A percentile compares a stretch with the other conserved stretches of the same genome.
These are phyloP conservation scores for Leptinotarsa haldemani DNA, from an alignment of 2,888 invertebrate genomes.

Conservation along the genomic window DNA sequence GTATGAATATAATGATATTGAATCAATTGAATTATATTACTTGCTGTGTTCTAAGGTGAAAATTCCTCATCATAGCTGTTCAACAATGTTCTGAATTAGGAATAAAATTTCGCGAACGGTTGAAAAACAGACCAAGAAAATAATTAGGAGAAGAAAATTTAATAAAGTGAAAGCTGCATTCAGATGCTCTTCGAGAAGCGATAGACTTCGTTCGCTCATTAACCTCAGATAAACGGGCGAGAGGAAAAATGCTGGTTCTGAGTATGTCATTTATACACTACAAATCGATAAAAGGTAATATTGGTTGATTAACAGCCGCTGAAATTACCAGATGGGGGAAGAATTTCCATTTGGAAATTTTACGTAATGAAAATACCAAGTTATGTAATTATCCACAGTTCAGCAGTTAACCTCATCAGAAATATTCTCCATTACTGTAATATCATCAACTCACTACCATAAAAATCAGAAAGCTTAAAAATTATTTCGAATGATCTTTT, in stretches of 20 bases:
- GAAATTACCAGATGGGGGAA: background rate
- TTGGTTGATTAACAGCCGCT: slow-evolving; percentile 19
- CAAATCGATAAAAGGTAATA: slow-evolving; percentile 24
- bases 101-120: slow-evolving; percentile 25
- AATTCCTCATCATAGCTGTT: background rate
- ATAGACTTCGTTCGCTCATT: slow-evolving; percentile 49
- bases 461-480: background rate
- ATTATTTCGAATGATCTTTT: background rate
- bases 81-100: background rate
- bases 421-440: background rate
- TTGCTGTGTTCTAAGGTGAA: too few species aligned
- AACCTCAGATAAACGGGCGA: slow-evolving; percentile 25
- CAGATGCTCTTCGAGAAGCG: slow-evolving; percentile 42
- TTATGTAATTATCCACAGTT: background rate
- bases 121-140: slow-evolving; percentile 36
- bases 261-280: slow-evolving; percentile 18
- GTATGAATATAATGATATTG: too few species aligned
- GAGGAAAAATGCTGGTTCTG: slow-evolving; percentile 1
- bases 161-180: slow-evolving; percentile 48
- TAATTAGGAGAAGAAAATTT: slow-evolving; percentile 50
- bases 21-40: too few species aligned
- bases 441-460: background rate
- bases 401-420: background rate
- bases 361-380: slow-evolving; percentile 4
- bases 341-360: slow-evolving; percentile 7